Evolutionary conservation across 2,113 vertebrate species (phyloP).

Genomic region (Hemichromis elongatus): DNA sequence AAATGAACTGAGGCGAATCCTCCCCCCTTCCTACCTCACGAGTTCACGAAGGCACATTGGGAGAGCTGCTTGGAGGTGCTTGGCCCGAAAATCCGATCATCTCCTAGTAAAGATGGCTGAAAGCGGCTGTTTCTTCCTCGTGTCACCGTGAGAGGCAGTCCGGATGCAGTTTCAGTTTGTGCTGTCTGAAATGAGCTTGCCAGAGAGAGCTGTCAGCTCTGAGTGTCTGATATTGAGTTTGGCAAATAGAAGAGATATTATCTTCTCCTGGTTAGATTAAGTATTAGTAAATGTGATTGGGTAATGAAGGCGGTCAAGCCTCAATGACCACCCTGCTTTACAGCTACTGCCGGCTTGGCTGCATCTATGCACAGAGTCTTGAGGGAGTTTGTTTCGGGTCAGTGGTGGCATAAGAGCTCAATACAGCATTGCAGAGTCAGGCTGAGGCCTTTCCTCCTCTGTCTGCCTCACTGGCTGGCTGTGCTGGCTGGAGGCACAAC

Average conservation of each 20-base stretch:
- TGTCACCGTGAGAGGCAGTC: background rate
- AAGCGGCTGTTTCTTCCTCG: background rate
- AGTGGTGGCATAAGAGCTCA: slow-evolving; percentile 46
- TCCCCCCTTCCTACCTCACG: background rate
- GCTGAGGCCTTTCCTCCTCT: slow-evolving; percentile 33
- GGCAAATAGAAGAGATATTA: slow-evolving; percentile 26
- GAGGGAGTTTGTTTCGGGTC: slow-evolving; percentile 61
- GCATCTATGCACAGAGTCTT: slow-evolving; percentile 29
- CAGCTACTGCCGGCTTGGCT: slow-evolving; percentile 4
- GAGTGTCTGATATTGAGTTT: slow-evolving; percentile 20
- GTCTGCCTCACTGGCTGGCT: slow-evolving; percentile 46
- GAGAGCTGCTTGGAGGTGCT: background rate
- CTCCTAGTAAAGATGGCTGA: background rate
- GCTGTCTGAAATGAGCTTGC: background rate
- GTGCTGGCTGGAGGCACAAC: slow-evolving; percentile 16
- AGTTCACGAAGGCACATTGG: background rate
- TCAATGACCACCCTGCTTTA: slow-evolving; percentile 33
- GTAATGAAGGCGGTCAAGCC: slow-evolving; percentile 39
- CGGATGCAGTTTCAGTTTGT: background rate
- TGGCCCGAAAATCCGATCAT: background rate
- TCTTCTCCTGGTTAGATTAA: slow-evolving; percentile 34
- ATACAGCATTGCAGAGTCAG: slow-evolving; percentile 48
- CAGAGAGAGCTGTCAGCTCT: background rate
- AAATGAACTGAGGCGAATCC: background rate
- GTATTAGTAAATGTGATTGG: slow-evolving; percentile 40